A percentile compares a stretch with the other conserved stretches of the same genome.
Evolutionary conservation across 2,888 invertebrate genomes (phyloP).

Genomic region (Lasioglossum leucozonium): DNA sequence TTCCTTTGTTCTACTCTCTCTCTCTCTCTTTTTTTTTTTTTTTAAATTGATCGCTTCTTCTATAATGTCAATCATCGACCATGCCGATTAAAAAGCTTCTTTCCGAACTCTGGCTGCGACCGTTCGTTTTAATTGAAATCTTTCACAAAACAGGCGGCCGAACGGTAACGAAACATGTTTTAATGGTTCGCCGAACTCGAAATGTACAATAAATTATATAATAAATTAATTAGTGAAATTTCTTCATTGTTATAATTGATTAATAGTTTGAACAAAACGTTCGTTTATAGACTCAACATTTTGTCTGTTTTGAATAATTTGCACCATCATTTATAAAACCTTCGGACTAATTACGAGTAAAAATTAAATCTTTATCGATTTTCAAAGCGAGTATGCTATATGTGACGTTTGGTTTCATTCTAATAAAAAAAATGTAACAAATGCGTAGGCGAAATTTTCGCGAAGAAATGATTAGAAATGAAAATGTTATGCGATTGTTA

Average conservation of each 20-base stretch:
- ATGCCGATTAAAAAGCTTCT: background rate
- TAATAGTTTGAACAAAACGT: background rate
- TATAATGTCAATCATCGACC: background rate
- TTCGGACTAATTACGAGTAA: too few relatives aligned
- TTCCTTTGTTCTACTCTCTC: background rate
- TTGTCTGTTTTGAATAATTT: background rate
- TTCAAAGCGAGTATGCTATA: too few relatives aligned
- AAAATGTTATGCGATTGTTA: background rate
- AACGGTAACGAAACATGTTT: too few relatives aligned
- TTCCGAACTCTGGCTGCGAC: background rate
- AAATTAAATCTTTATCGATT: too few relatives aligned
- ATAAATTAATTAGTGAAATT: background rate
- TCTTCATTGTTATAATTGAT: too few relatives aligned
- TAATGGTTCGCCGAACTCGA: background rate
- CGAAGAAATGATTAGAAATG: background rate
- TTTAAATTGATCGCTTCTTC: constrained; percentile 11
- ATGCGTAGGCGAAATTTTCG: background rate
- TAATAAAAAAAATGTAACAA: background rate
- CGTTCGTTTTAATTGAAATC: background rate
- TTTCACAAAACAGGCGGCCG: too few relatives aligned
- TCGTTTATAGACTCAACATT: background rate
- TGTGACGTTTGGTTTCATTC: background rate
- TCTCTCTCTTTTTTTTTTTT: background rate
- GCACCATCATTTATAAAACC: background rate
- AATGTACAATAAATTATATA: too few relatives aligned